Evolutionary conservation across 2,797 vertebrate genomes (phyloP).

Genomic region (Gymnothorax javanicus): DNA sequence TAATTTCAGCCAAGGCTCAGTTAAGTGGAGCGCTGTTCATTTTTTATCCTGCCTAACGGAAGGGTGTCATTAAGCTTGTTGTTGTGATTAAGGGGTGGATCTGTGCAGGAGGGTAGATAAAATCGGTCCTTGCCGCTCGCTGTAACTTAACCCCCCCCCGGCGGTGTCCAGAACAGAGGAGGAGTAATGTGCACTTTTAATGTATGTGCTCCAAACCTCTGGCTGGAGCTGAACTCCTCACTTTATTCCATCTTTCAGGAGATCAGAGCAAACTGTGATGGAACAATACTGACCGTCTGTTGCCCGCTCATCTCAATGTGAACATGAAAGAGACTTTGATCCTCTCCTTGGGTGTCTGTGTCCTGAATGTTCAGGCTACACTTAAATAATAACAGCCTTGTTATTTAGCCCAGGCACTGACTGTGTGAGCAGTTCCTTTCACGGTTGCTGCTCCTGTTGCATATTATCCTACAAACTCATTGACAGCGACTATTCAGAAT

Average conservation of each 20-base stretch:
- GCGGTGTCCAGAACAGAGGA: neutral
- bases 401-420: slow-evolving; percentile 41
- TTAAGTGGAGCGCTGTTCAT: slow-evolving; percentile 11
- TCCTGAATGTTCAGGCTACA: neutral
- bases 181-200: neutral
- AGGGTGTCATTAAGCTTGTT: slow-evolving; percentile 54
- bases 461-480: neutral
- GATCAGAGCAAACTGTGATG: neutral
- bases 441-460: neutral
- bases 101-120: slow-evolving; percentile 32
- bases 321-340: slow-evolving; percentile 43
- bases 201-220: slow-evolving; percentile 30
- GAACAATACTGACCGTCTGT: neutral
- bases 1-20: neutral
- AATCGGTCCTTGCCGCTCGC: neutral
- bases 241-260: neutral
- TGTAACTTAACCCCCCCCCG: neutral
- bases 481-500: neutral
- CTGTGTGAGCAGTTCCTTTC: neutral
- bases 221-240: neutral
- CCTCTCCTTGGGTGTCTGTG: slow-evolving; percentile 21
- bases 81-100: slow-evolving; percentile 35
- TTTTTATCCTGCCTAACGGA: slow-evolving; percentile 58
- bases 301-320: slow-evolving; percentile 37
- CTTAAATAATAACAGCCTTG: slow-evolving; percentile 52